Base-by-base conservation (phyloP, 2,888 invertebrate species). In the Acronicta psi region DNA sequence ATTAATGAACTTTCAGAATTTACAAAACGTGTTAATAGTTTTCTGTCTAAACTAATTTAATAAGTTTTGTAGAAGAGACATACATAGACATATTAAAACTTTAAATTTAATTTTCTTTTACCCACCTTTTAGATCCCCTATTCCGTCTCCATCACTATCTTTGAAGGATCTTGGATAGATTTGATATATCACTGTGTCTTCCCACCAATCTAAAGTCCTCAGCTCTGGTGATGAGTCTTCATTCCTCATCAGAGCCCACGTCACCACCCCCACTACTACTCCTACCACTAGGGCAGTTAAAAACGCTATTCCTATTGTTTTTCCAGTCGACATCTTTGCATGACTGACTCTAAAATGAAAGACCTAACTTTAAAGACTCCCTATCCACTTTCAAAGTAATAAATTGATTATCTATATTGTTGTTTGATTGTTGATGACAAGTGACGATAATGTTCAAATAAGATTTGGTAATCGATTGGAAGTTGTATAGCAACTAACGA, bases 121-220 rank as follows among this genome's bases (percentile, higher is more conserved):
- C 69, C 34, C 50, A 95, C 97, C 98, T 85, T 94, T 95, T 6
- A 98, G 87, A 88, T 98, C 98, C 0, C 98, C 98, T 23, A 96
- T 93, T 5, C 98, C 98, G 87, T 98, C 97, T 0, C 96, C 96
- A 86, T 97, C 91, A 13, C 95, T 95, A 84, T 99, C 98, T 84
- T 95, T 96, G 87, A 97, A 98, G 0, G 98, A 97, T 57, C 97
- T 94, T 0, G 97, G 97, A 83, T 97, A 97, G 31, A 98, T 96
- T 88, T 98, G 97, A 88, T 98, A 98, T 66, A 98, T 95, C 16
- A 96, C 95, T 0, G 96, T 95, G 38, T 95, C 95, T 84, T 97
- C 73, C 74, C 74, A 74, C 74, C 74, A 74, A 72, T 97, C 96
- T 40, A 86, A 53, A 0, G 76, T 66, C 40, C 55, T 66, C 8